phyloP scores from a whole-genome alignment of 2,888 invertebrate species.

The Diplolepis rosae region DNA sequence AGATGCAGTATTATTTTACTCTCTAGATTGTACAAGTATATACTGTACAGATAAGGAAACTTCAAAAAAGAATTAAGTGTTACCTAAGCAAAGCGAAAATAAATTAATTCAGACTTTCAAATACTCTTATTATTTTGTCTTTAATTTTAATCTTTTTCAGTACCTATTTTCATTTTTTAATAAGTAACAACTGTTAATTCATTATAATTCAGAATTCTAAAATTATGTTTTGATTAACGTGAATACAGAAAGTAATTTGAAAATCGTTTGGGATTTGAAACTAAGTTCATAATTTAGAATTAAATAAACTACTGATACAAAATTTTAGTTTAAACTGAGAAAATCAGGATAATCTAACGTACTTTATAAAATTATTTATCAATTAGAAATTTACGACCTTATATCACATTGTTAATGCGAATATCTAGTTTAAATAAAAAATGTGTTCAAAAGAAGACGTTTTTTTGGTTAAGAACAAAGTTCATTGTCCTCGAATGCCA shows the following conservation, averaged over 20 bases:
- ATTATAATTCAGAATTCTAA: too few relatives aligned
- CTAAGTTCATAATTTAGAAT: neutral
- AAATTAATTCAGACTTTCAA: constrained; percentile 3
- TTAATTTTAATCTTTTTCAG: neutral
- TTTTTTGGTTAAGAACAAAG: constrained; percentile 29
- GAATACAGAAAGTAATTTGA: too few relatives aligned
- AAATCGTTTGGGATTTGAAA: neutral
- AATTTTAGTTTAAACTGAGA: too few relatives aligned
- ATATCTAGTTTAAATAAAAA: neutral
- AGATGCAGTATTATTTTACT: constrained; percentile 30
- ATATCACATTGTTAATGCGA: neutral
- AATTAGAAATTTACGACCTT: neutral
- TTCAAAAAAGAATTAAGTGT: constrained; percentile 12
- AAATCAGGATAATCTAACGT: too few relatives aligned
- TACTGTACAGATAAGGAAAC: constrained; percentile 42
- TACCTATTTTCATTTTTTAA: too few relatives aligned
- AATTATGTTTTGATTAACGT: neutral
- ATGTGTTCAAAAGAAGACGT: constrained; percentile 27
- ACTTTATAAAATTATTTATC: neutral
- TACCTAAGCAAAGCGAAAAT: neutral
- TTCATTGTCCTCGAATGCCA: constrained; percentile 40
- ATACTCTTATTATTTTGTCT: neutral
- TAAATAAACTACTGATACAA: too few relatives aligned
- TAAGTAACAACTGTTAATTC: too few relatives aligned
- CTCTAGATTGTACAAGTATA: constrained; percentile 40